Conservation (phyloP, 2,113 vertebrate species). For the Amblyopsis rosae region DNA sequence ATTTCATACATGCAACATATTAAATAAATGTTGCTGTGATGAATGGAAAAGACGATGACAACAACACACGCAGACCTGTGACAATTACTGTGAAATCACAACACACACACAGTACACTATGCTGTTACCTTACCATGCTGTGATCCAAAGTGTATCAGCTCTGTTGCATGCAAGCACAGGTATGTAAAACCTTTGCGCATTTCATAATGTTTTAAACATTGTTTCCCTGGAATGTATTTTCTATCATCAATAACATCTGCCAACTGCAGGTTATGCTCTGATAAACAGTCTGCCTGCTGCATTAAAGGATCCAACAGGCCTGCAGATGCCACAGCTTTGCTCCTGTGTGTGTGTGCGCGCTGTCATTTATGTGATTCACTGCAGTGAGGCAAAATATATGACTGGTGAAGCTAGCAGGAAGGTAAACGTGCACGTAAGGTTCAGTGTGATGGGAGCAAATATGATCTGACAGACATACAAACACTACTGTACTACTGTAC, state of each 20-base stretch:
- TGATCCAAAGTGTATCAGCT: constrained; percentile 29
- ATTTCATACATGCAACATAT: neutral
- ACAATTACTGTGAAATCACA: constrained; percentile 18
- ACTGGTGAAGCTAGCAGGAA: constrained; percentile 19
- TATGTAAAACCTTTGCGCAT: constrained; percentile 3
- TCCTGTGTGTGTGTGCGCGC: constrained; percentile 20
- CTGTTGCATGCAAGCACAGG: constrained; percentile 27
- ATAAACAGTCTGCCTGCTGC: constrained; percentile 42
- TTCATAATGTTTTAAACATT: neutral
- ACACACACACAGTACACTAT: neutral
- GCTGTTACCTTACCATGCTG: constrained; percentile 9
- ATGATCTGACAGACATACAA: constrained; percentile 2
- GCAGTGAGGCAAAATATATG: constrained; percentile 40
- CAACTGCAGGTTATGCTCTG: constrained; percentile 59
- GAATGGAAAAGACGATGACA: neutral
- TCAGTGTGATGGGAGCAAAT: neutral
- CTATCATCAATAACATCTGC: constrained; percentile 56
- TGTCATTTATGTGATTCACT: constrained; percentile 29
- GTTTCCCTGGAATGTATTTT: constrained; percentile 10
- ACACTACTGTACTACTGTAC: neutral
- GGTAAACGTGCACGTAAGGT: neutral
- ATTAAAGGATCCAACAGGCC: constrained; percentile 36
- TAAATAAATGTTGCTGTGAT: neutral
- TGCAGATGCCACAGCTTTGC: constrained; percentile 32
- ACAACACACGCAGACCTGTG: neutral